phyloP scores from a whole-genome alignment of 2,797 vertebrate species.

The Lepilemur ruficaudatus region DNA sequence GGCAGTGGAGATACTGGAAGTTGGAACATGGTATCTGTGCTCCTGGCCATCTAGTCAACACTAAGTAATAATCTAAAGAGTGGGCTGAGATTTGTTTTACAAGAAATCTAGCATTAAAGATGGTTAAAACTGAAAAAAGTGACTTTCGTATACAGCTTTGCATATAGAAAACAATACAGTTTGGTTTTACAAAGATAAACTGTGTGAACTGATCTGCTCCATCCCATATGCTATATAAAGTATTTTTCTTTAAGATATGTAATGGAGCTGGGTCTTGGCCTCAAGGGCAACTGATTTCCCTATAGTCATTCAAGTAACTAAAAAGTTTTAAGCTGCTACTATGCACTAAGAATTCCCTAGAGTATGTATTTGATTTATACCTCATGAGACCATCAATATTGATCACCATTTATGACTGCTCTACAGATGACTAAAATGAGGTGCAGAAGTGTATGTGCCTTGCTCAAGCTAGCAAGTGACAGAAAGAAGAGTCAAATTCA shows the following conservation, averaged over 20 bases:
- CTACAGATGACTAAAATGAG: neutral
- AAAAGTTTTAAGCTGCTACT: neutral
- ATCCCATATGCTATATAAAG: neutral
- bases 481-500: neutral
- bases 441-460: neutral
- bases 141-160: neutral
- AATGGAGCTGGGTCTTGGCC: neutral
- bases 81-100: neutral
- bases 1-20: neutral
- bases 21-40: neutral
- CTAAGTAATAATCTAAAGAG: neutral
- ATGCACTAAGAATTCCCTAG: neutral
- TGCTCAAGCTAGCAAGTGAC: neutral
- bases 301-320: neutral
- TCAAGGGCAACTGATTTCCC: neutral
- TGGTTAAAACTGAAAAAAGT: neutral
- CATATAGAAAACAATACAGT: neutral
- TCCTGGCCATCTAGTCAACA: neutral
- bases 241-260: neutral
- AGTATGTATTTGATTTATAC: neutral
- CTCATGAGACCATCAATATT: neutral
- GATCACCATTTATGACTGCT: neutral
- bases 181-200: neutral
- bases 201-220: neutral
- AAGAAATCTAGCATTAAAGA: neutral